phyloP scores from a whole-genome alignment of 2,113 vertebrate species.

The Pogonocichla stellata region DNA sequence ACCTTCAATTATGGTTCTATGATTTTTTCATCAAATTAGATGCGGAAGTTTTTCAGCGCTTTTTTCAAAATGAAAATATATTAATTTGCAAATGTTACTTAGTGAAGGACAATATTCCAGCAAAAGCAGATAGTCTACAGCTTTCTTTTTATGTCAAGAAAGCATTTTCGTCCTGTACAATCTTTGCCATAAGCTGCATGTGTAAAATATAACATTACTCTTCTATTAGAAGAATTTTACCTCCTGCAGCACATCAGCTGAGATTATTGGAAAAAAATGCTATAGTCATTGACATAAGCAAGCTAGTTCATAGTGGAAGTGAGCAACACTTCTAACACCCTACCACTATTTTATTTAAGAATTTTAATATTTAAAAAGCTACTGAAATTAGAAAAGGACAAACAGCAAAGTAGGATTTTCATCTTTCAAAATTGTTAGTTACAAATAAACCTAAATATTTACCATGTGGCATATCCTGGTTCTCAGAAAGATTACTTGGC shows the following conservation, averaged over 20 bases:
- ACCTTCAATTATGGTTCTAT: not conserved
- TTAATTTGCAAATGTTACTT: not conserved
- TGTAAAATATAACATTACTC: not conserved
- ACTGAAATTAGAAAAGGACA: not conserved
- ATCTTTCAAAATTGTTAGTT: not conserved
- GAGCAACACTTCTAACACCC: not conserved
- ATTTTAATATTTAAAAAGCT: not conserved
- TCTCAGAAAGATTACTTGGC: not conserved
- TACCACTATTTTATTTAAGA: too few relatives aligned
- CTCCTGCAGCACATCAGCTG: not conserved
- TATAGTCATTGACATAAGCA: not conserved
- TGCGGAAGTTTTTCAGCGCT: rapidly evolving
- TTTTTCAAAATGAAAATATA: not conserved
- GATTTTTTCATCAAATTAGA: not conserved
- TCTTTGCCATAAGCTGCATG: not conserved
- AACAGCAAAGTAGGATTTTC: not conserved
- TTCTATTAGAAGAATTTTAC: not conserved
- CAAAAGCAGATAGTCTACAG: not conserved
- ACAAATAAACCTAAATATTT: not conserved
- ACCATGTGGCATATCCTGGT: not conserved
- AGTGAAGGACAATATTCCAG: not conserved
- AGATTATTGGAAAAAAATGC: not conserved
- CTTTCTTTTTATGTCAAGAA: not conserved
- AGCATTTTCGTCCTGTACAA: rapidly evolving
- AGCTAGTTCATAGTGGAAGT: not conserved